A percentile compares a stretch with the other conserved stretches of the same genome.
These are phyloP conservation scores for Cichladusa arquata DNA, from an alignment of 2,113 vertebrate species.

Conservation along the genomic window DNA sequence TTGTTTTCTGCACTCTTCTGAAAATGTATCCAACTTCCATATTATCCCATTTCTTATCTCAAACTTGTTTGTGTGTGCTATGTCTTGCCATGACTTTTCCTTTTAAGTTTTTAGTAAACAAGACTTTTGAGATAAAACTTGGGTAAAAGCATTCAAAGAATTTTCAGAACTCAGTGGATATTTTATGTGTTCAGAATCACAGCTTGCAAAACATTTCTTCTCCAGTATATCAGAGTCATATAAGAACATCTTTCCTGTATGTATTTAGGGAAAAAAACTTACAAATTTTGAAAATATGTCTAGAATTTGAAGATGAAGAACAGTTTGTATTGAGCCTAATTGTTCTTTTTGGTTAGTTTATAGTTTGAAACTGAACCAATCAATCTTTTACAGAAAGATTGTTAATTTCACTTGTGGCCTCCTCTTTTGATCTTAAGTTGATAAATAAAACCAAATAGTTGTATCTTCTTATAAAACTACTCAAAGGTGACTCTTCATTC, in stretches of 20 bases:
- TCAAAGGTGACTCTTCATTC: neutral
- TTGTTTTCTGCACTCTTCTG: neutral
- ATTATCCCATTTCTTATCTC: neutral
- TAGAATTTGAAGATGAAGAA: neutral
- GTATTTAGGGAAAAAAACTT: neutral
- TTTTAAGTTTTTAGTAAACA: slow-evolving; percentile 2
- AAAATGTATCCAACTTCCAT: neutral
- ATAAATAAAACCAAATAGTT: neutral
- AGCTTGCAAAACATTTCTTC: neutral
- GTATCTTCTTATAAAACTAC: neutral
- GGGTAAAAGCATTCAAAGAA: neutral
- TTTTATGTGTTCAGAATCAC: neutral
- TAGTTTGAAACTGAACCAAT: neutral
- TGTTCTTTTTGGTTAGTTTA: neutral
- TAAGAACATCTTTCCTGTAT: neutral
- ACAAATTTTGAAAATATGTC: neutral
- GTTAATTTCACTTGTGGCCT: neutral
- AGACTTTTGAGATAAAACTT: slow-evolving; percentile 7
- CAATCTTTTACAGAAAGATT: neutral
- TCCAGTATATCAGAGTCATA: neutral
- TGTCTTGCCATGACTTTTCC: neutral
- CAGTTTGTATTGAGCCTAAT: neutral
- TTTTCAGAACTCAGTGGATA: neutral
- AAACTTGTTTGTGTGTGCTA: neutral
- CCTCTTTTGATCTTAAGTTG: neutral